Base-by-base conservation (phyloP, 2,888 invertebrate genomes). In the Cephus runcator region DNA sequence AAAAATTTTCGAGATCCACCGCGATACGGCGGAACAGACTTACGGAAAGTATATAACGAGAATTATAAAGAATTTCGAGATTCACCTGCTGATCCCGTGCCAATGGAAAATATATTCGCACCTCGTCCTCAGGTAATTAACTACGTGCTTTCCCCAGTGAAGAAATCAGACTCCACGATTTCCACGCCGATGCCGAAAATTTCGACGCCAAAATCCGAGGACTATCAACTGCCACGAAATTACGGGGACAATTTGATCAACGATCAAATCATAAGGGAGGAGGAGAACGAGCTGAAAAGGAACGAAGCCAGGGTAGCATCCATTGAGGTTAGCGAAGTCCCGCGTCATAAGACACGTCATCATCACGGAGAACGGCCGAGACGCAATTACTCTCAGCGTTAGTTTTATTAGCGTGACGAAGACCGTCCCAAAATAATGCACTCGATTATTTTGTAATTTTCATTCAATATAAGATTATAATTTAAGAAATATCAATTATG, bases 261-360 rank as follows among this genome's bases (percentile, higher is more conserved):
- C 11, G 79, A 69, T 9, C 82, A 84, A 15, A 81, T 83, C 40
- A 75, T 79, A 31, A 81, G 79, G 33, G 80, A 84, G 9, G 35
- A 73, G 0, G 75, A 79, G 73, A 33, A 4, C 11, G 75, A 75
- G 69, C 11, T 75, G 75, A 77, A 71, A 79, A 81, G 36, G 79
- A 81, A 23, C 69, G 76, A 79, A 30, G 84, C 85, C 4, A 85
- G 85, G 73, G 81, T 89, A 1, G 81, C 86, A 1, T 89, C 89
- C n/a, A 85, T 89, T 12, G 85, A 88, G 76, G 84, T 89, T n/a
- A 88, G 87, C 81, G 85, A 88, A 76, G 73, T 86, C 11, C 85
- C 86, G 0, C 84, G 79, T 4, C 89, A 88, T 74, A 87, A 85
- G 76, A 85, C 81, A 33, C 86, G 89, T 12, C 89, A 89, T 79